Base-by-base conservation (phyloP, 30 jellyfish, hydroid and myxozoan genomes). In the Pseudorhiza aurosa region DNA sequence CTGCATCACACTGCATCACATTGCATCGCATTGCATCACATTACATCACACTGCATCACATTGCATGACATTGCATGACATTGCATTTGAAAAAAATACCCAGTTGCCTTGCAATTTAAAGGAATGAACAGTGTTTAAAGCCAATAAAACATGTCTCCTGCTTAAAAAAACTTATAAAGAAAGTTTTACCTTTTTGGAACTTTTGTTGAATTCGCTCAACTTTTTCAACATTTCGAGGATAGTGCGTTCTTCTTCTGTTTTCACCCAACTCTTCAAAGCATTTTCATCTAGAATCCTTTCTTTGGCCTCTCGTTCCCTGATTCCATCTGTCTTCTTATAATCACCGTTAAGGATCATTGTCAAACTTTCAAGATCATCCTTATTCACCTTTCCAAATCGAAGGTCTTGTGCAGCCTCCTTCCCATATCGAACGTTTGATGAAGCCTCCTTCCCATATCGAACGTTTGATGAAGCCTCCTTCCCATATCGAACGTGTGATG, bases 381-480 rank as follows among this genome's bases (percentile, higher is more conserved):
- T 15, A 53, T 35, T 7, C 67, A 27, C 72, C 64, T 51, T 72
- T 49, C 85, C 85, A 49, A 47, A 72, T 3, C 85, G 58, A 2
- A 72, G 35, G n/a, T 72, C 59, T 0, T 50, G 60, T 10, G 70
- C 85, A 29, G 29, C 53, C 64, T 57, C 87, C 11, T 74, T 74
- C 40, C 88, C 77, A 58, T 75, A 75, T 27, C 85, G 4, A n/a
- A 72, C 73, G 39, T 72, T 72, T 28, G 50, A 73, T 3, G 57
- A 22, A 30, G 50, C 85, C 72, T 72, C 85, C 50, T 47, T 72
- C 29, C 85, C 85, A 32, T 72, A 72, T 3, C 85, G 58, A 22
- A 72, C 46, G 12, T 72, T 72, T 1, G 22, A 2, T 8, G 72
- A 72, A 36, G 21, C 63, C 55, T 72, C 82, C 31, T 68, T 68